Base-by-base conservation (phyloP, 2,797 vertebrate species). In the Phrynocephalus forsythii region DNA sequence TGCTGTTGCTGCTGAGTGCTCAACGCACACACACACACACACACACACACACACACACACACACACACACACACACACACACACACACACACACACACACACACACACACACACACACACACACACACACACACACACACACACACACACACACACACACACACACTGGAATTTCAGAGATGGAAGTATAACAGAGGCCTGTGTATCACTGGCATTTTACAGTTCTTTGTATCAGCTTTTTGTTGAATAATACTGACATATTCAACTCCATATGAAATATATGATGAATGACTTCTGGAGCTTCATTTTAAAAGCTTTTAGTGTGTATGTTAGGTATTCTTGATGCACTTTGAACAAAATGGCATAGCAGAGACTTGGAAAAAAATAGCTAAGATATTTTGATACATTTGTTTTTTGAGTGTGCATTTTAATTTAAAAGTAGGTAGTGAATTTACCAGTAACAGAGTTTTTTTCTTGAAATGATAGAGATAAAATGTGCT, bases 301-400 rank as follows among this genome's bases (percentile, higher is more conserved):
- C 52, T 85, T 86, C 33, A 9, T 82, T n/a, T 33, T 75, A 0
- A 44, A 73, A 60, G 38, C 33, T 75, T 68, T 77, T 77, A 73
- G 52, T 8, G 44, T 44, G 9, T 87, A 87, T 68, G 82, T 82
- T 50, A 6, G 60, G n/a, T 86, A 79, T 80, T 69, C 73, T 60
- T 73, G 88, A 33, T 68, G 83, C 78, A 69, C 80, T 88, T 78
- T 93, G 86, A 82, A 82, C 88, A 88, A 84, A 92, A 56, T 18
- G 38, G 1, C 24, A 89, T 63, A 86, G 6, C 87, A 52, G 89
- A 10, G 1, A 48, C 71, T 87, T 5, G 26, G 48, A 66, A n/a
- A 88, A 87, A 50, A 56, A 8, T 26, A 28, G 87, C 16, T 72
- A 77, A 90, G 82, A 85, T 86, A 79, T 33, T 60, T 18, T 66